Conservation (phyloP, 2,888 invertebrate genomes). For the Stenurella melanura region DNA sequence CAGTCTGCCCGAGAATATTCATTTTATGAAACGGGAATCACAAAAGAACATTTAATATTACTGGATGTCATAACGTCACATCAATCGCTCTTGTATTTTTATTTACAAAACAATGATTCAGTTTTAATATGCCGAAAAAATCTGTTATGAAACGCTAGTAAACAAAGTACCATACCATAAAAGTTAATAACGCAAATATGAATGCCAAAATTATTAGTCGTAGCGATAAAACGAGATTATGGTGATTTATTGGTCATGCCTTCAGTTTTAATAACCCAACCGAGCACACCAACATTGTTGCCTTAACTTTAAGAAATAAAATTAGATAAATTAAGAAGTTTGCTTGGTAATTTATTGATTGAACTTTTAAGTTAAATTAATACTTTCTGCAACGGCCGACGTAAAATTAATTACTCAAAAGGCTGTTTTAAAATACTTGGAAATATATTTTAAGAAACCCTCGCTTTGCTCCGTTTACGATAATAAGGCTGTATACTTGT, state of each 20-base stretch:
- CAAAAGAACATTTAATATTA: not conserved
- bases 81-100: not conserved
- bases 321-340: constrained; percentile 32
- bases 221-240: constrained; percentile 20
- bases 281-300: constrained; percentile 20
- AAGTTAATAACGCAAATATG: constrained; percentile 27
- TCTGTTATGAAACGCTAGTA: not conserved
- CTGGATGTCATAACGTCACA: not conserved
- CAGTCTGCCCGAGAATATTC: too few species aligned
- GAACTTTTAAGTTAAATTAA: constrained; percentile 27
- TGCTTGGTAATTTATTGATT: constrained; percentile 24
- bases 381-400: not conserved
- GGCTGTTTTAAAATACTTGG: not conserved
- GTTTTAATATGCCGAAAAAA: not conserved
- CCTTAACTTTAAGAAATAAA: constrained; percentile 30
- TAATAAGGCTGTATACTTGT: too few species aligned
- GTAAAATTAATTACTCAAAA: not conserved
- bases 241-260: constrained; percentile 23
- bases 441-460: not conserved
- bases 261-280: constrained; percentile 27
- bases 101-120: not conserved
- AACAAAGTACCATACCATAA: not conserved
- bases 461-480: too few species aligned
- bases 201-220: constrained; percentile 24
- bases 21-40: not conserved